phyloP scores from a whole-genome alignment of 2,888 invertebrate species.

The Chrysodeixis includens region DNA sequence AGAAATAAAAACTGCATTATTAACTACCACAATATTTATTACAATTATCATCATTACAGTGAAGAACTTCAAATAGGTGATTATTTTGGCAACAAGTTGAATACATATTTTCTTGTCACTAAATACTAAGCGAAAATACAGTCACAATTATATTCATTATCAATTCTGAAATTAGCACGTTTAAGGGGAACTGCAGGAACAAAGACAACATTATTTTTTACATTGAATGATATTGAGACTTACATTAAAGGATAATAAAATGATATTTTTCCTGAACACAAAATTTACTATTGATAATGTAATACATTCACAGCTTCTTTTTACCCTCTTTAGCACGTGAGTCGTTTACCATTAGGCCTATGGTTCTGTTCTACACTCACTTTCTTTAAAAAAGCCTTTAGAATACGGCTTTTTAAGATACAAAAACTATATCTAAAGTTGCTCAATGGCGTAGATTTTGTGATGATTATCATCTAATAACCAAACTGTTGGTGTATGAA shows the following conservation, averaged over 20 bases:
- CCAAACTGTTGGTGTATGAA: background rate
- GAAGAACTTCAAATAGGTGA: constrained; percentile 31
- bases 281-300: background rate
- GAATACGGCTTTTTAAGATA: background rate
- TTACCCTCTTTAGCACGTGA: background rate
- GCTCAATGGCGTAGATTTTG: background rate
- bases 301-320: background rate
- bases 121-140: constrained; percentile 15
- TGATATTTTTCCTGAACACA: no score
- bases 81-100: constrained; percentile 48
- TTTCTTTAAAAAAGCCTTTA: background rate
- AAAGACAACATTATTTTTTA: background rate
- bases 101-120: constrained; percentile 14
- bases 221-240: background rate
- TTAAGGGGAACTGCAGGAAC: background rate
- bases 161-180: background rate
- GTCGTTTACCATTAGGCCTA: background rate
- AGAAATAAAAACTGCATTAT: constrained; percentile 8
- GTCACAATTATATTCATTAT: background rate
- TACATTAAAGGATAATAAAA: background rate
- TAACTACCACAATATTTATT: constrained; percentile 44
- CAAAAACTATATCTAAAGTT: background rate
- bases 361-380: background rate
- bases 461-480: constrained; percentile 2
- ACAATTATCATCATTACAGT: constrained; percentile 37